Base-by-base conservation (phyloP, 2,888 invertebrate genomes). In the Lasius platythorax region DNA sequence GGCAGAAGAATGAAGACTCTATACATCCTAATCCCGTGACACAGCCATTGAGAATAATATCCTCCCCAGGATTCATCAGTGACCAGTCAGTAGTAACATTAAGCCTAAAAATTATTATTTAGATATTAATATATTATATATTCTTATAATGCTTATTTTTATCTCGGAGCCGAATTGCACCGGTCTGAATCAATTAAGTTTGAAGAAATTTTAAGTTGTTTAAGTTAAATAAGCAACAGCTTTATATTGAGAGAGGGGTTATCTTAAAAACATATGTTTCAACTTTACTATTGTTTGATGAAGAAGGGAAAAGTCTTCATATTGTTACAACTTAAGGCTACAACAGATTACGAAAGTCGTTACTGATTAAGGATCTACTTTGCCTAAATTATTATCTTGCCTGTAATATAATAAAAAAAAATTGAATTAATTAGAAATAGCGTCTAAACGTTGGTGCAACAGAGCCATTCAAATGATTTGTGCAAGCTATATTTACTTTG, bases 21-120 rank as follows among this genome's bases (percentile, higher is more conserved):
- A 98, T 96, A 78, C 98, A 97, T 58, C 98, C 98, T 92, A 98
- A 96, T 43, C 98, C 98, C 83, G 97, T 96, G 89, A 98, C 96
- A 93, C 97, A 97, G 66, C 97, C 97, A 83, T 95, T 95, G 89
- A 96, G 93, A 84, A 92, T 78, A 82, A 94, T 93, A 72, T 95
- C 93, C 28, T 94, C 91, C 0, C 95, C 91, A 88, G 94, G 92
- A 63, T 93, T 93, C 87, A 96, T 92, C 63, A 96, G 91, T 85
- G 94, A 92, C 92, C 95, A 95, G 90, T 96, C 96, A 9, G 95
- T 95, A 15, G 94, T 95, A 6, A 95, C 94, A 61, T 94, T 93
- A 50, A 96, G 93, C 53, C 95, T 95, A 84, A 82, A 82, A 18
- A 30, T 43, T 67, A 75, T 79, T 66, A 63, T 18, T 63, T 40